A percentile compares a stretch with the other conserved stretches of the same genome.
Conservation (phyloP, 2,888 invertebrate genomes). For the Azorinus chamasolen region DNA sequence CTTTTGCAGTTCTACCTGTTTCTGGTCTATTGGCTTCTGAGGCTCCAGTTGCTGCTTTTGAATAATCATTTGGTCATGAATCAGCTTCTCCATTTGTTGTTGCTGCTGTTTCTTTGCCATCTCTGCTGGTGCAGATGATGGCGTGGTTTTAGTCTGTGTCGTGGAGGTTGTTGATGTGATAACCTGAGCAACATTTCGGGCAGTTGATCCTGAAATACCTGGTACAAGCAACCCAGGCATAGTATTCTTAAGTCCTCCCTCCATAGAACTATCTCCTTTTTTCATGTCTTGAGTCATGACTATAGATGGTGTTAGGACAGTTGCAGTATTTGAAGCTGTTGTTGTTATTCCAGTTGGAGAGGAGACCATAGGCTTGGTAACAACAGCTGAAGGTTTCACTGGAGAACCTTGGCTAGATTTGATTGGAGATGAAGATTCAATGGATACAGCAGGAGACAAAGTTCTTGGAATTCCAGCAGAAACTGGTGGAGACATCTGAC, state of each 20-base stretch:
- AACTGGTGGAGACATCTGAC: slow-evolving; percentile 51
- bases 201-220: slow-evolving; percentile 48
- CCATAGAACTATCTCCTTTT: slow-evolving; percentile 22
- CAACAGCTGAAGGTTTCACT: slow-evolving; percentile 6
- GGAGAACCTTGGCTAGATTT: slow-evolving; percentile 17
- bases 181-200: slow-evolving; percentile 37
- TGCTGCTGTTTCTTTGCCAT: slow-evolving; percentile 19
- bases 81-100: slow-evolving; percentile 17
- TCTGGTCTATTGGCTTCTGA: slow-evolving; percentile 41
- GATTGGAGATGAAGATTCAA: slow-evolving; percentile 12
- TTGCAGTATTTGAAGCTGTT: slow-evolving; percentile 28
- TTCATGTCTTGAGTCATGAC: slow-evolving; percentile 18
- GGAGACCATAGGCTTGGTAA: slow-evolving; percentile 13
- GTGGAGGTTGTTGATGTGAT: slow-evolving; percentile 33
- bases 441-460: not conserved
- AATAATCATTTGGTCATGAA: not conserved
- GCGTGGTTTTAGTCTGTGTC: slow-evolving; percentile 29
- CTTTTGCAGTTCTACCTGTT: slow-evolving; percentile 44
- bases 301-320: slow-evolving; percentile 38
- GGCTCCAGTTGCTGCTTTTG: slow-evolving; percentile 43
- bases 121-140: slow-evolving; percentile 21
- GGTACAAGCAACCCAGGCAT: slow-evolving; percentile 49
- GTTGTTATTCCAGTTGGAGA: slow-evolving; percentile 33
- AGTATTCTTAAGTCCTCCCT: slow-evolving; percentile 29
- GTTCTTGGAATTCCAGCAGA: slow-evolving; percentile 6